Percentiles rank a stretch among this genome's conserved stretches.
These are phyloP conservation scores for Drosophila borealis DNA, from an alignment of 2,888 invertebrate species.

Conservation along the genomic window DNA sequence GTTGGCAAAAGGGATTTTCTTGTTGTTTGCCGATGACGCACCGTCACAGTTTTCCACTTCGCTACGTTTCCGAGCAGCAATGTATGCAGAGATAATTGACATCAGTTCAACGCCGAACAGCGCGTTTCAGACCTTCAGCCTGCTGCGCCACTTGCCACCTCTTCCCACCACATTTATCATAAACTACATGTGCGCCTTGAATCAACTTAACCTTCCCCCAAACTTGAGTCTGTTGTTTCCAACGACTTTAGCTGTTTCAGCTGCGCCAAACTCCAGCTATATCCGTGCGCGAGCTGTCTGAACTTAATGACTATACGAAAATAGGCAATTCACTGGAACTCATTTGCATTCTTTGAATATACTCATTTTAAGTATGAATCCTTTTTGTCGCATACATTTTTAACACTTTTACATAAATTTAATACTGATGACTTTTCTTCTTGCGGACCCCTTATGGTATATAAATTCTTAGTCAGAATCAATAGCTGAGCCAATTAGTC, in stretches of 20 bases:
- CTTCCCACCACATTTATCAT: constrained; percentile 29
- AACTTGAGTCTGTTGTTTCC: constrained; percentile 5
- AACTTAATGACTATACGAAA: not conserved
- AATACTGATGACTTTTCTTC: too few species aligned
- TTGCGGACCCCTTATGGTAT: too few species aligned
- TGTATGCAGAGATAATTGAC: constrained; percentile 71
- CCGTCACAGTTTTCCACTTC: constrained; percentile 42
- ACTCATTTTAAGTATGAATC: too few species aligned
- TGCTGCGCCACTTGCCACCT: not conserved
- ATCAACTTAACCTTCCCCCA: constrained; percentile 15
- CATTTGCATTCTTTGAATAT: not conserved
- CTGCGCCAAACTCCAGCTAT: constrained; percentile 8
- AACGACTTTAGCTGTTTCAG: not conserved
- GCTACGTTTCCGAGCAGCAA: constrained; percentile 31
- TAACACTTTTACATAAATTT: too few species aligned
- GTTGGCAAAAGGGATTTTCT: constrained; percentile 79
- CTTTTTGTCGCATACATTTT: too few species aligned
- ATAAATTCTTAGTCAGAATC: too few species aligned
- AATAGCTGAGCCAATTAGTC: too few species aligned
- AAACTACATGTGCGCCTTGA: constrained; percentile 44
- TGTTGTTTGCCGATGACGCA: constrained; percentile 61
- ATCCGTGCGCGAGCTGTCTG: not conserved
- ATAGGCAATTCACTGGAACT: not conserved
- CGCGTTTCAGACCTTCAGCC: constrained; percentile 22
- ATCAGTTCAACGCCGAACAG: constrained; percentile 38